Base-by-base conservation (phyloP, 2,797 vertebrate genomes). In the Triplophysa yarkandensis region DNA sequence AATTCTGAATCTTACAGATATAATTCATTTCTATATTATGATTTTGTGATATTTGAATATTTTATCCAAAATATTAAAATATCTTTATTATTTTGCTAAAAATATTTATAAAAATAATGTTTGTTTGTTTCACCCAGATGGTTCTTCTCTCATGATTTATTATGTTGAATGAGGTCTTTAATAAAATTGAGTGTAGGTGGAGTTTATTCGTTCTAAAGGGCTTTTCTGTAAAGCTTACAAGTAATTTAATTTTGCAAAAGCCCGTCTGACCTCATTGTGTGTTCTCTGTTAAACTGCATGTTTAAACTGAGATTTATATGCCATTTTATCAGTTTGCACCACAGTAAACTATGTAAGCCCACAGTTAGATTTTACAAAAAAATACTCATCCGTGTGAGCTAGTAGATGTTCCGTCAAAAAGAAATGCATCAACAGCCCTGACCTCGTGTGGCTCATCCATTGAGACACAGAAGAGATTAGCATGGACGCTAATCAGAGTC, bases 401-500 rank as follows among this genome's bases (percentile, higher is more conserved):
- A 34, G 27, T 13, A 3, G 7, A 30, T n/a, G 17, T 55, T 68
- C 36, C 1, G 60, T 67, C 19, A 46, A 28, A 73, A 54, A 3
- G 25, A 13, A 65, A 57, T 44, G 17, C 27, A 54, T 54, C 61
- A 80, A 54, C 74, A 65, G 65, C 46, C 17, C 19, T 71, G 64
- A 60, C 65, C 27, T 44, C 30, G 30, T 69, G 44, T 46, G 48
- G 60, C 39, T 74, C 50, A 36, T 76, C 44, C 69, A 11, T 36
- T 11, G 73, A 67, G 55, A 76, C 54, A 73, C 55, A 16, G 16
- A 44, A 41, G 13, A 70, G 54, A 72, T 79, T 64, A 66, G 43
- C 61, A 61, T 19, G 68, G 28, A 44, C 16, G 21, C 54, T 63
- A 62, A 70, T 69, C 72, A 78, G 65, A 71, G 63, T 61, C 36